phyloP scores from a whole-genome alignment of 1,140 invertebrate genomes.

The Diabrotica undecimpunctata region DNA sequence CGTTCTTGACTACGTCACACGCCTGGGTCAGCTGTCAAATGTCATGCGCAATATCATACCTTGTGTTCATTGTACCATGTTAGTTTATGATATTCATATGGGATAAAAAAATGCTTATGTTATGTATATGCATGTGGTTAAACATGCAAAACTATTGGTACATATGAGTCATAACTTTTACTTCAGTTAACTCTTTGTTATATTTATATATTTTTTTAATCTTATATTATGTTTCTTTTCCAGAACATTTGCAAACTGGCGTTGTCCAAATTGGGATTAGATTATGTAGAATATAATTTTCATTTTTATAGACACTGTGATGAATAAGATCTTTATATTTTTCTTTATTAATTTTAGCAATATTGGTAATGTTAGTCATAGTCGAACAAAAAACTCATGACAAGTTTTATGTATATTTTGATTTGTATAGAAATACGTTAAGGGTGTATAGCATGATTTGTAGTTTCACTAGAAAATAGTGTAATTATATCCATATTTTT shows the following conservation, averaged over 20 bases:
- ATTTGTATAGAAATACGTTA: constrained; percentile 3
- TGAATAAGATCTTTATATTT: constrained; percentile 47
- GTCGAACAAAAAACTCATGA: constrained; percentile 5
- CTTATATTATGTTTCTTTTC: constrained; percentile 35
- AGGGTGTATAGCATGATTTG: neutral
- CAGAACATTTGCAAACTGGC: constrained; percentile 54
- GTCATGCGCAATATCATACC: no score
- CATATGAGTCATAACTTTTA: no score
- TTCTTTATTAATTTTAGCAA: constrained; percentile 9
- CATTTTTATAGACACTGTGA: constrained; percentile 58
- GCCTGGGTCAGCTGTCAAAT: no score
- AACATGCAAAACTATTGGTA: no score
- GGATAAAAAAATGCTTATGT: no score
- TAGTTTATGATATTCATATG: no score
- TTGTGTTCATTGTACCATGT: no score
- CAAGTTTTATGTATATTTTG: constrained; percentile 1
- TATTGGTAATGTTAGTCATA: neutral
- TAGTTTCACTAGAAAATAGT: neutral
- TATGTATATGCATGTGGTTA: no score
- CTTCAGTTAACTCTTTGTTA: no score
- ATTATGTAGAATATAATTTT: constrained; percentile 60
- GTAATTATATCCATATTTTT: neutral
- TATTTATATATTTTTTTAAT: no score
- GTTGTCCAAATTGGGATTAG: constrained; percentile 46
- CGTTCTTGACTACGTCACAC: no score